These are phyloP conservation scores for Suncus etruscus DNA, from an alignment of 2,113 vertebrate species.

Conservation along the genomic window DNA sequence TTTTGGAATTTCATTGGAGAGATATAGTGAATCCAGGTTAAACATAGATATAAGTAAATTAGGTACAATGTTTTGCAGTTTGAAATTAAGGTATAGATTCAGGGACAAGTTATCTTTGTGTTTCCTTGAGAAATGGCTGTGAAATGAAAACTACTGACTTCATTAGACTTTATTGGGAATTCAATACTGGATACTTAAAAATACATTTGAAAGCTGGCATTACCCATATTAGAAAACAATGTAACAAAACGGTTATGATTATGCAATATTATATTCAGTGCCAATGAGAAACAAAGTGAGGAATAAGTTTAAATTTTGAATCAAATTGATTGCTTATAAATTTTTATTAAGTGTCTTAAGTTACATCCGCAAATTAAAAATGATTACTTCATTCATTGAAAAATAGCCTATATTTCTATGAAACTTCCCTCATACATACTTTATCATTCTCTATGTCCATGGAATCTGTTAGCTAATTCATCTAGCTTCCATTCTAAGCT, in stretches of 20 bases:
- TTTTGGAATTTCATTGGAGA: neutral
- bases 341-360: constrained; percentile 19
- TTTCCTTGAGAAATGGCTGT: constrained; percentile 36
- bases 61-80: neutral
- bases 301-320: constrained; percentile 55
- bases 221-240: constrained; percentile 60
- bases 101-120: neutral
- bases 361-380: constrained; percentile 57
- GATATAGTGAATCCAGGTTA: constrained; percentile 27
- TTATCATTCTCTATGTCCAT: constrained; percentile 52
- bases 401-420: neutral
- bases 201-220: constrained; percentile 9
- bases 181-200: constrained; percentile 13
- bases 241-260: neutral
- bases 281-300: constrained; percentile 47
- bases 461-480: constrained; percentile 51
- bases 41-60: neutral
- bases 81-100: constrained; percentile 49
- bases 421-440: neutral
- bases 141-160: constrained; percentile 49
- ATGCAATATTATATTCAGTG: neutral
- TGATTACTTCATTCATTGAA: constrained; percentile 16
- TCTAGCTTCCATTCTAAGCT: constrained; percentile 57
- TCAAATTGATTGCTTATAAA: constrained; percentile 44
- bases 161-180: constrained; percentile 15